Percentiles rank a stretch among this genome's conserved stretches.
phyloP scores from a whole-genome alignment of 2,888 invertebrate species.

The Dryadula phaetusa region DNA sequence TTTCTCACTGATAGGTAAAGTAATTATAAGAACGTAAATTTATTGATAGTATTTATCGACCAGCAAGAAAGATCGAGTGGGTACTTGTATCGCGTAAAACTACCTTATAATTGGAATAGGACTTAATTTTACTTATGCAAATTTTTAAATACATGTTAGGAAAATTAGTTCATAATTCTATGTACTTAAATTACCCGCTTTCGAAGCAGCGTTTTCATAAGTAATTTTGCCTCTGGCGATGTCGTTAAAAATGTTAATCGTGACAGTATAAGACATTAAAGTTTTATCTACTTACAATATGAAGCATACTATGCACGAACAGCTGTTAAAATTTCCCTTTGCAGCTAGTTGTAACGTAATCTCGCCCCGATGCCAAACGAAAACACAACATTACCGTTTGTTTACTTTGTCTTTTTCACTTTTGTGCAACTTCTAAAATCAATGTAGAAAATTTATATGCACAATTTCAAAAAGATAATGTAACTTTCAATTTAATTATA shows the following conservation, averaged over 20 bases:
- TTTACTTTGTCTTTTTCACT: conserved; percentile 55
- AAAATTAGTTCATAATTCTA: not conserved
- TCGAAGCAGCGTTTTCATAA: not conserved
- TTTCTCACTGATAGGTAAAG: not conserved
- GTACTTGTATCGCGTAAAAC: not conserved
- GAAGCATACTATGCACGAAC: conserved; percentile 78
- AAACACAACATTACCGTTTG: conserved; percentile 72
- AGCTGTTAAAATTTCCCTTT: conserved; percentile 69
- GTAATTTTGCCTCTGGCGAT: too few species aligned
- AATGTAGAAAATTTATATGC: conserved; percentile 32
- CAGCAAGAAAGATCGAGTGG: not conserved
- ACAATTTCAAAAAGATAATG: conserved; percentile 37
- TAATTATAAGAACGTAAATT: not conserved
- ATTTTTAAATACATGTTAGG: not conserved
- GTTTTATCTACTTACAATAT: conserved; percentile 69
- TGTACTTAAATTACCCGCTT: not conserved
- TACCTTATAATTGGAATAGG: not conserved
- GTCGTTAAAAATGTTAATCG: not conserved
- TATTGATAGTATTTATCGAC: not conserved
- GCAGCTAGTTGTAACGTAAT: conserved; percentile 53
- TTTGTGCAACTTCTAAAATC: conserved; percentile 31
- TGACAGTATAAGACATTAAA: conserved; percentile 6
- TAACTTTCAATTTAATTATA: conserved; percentile 28
- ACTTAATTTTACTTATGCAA: not conserved
- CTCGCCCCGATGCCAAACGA: conserved; percentile 63